Evolutionary conservation across 2,888 invertebrate genomes (phyloP), one percentile per base, ranked within the genome.

Genomic region (Cephus spinipes): DNA sequence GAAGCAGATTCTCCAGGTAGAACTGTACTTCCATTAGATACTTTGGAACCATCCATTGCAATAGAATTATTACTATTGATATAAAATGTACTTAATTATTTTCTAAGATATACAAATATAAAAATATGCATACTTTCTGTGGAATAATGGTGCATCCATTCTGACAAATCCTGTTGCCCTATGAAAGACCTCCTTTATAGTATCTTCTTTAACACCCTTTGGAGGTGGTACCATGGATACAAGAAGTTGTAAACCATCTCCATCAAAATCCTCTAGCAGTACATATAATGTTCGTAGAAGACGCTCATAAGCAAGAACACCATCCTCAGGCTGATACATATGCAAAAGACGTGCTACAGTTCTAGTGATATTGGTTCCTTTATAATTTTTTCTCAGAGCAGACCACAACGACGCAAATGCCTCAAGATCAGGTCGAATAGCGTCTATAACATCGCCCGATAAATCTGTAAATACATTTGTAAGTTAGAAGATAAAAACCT

Each of bases 241-340:
- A 34, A 90, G 79, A 1, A 85, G 81, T 30, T 85, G 84, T 55
- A 87, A 83, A 35, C 85, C 85, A 73, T 85, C 81, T 6, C 73
- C 83, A 74, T 87, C 85, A 76, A 87, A 87, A 79, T 86, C 85
- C 77, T 86, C 82, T 30, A 89, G 81, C 36, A 89, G 81, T 35
- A 83, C 76, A 34, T 83, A 81, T 23, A 89, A 80, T 11, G 87
- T 87, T 73, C 84, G 84, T 12, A 90, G 80, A 11, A 89, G 81
- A 76, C 82, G 82, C 77, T 87, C 87, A 35, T 89, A 90, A 32
- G 86, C 87, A 15, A 79, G 71, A 78, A 90, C 83, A 35, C 89
- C 89, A 76, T 88, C 87, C 68, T 90, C 85, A 1, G 89, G 88
- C 75, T 88, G 87, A 79, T 90, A 90, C 80, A 87, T 86, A 74